Base-by-base conservation (phyloP, 2,113 vertebrate species). In the Megalops atlanticus region DNA sequence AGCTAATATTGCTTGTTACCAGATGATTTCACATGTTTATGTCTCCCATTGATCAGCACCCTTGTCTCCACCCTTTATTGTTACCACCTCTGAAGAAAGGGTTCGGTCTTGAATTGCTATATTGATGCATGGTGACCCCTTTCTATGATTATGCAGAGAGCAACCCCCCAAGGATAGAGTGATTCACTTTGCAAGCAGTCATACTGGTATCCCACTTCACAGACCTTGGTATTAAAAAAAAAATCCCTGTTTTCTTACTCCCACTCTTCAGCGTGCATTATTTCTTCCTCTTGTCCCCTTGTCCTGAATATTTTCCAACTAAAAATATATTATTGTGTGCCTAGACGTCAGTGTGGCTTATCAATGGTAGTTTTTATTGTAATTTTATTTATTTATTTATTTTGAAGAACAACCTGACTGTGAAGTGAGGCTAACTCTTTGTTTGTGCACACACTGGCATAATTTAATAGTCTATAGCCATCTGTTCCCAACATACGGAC, bases 201-300 rank as follows among this genome's bases (percentile, higher is more conserved):
- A 74, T 76, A 84, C 85, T 84, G 83, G 75, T n/a, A n/a, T n/a
- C n/a, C n/a, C 69, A 85, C 52, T 82, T 70, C 72, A 77, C 38
- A 36, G 21, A 75, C 81, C 82, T 71, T 87, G 83, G 84, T 82
- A 84, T 71, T 74, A 58, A 49, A 76, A 54, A 77, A 10, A 78
- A 73, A 64, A 39, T 14, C 24, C 16, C 39, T 72, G 38, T 31
- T 77, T 68, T 82, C 81, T 73, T 40, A 70, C 45, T 52, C 69
- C 58, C 64, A 18, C 45, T 40, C 43, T 58, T 54, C 33, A 82
- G 49, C 33, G 43, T 33, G 33, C 35, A 76, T 80, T 31, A 52
- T 80, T 54, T 75, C 38, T n/a, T 31, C 24, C 10, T n/a, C 52
- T 39, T 54, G 45, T 24, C 33, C n/a, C n/a, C n/a, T n/a, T 64